Base-by-base conservation (phyloP, 1,140 invertebrate genomes). In the Drosophila azteca region DNA sequence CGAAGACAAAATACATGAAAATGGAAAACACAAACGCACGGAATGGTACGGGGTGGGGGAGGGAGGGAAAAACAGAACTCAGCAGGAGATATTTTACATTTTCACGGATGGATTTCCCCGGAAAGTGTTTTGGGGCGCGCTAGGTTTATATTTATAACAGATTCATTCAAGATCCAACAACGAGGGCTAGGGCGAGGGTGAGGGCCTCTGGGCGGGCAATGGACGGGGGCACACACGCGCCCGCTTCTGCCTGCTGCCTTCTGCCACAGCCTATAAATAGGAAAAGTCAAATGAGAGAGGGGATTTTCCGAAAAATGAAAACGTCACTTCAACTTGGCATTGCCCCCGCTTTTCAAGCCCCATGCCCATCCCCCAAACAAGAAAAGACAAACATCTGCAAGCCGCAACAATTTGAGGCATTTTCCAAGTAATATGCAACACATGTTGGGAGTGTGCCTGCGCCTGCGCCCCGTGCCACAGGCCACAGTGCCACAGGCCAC, bases 361-460 rank as follows among this genome's bases (percentile, higher is more conserved):
- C 64, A 49, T 49, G 29, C 15, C 22, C 3, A 31, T 31, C 7
- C 3, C 17, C 5, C 24, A 5, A 26, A 26, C 24, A 5, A 26
- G 5, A 26, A 4, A 26, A 55, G 5, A 26, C 24, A 26, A 55
- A 64, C 69, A 74, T 74, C 35, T 74, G 70, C 70, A 58, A 31
- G 63, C 64, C 72, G 52, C 58, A 70, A 64, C 73, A 55, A 77
- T 77, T 77, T 52, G 31, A 54, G 41, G 73, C 75, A 77, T 77
- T 77, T 77, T 77, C 75, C 75, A 77, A 77, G 75, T 77, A 77
- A 77, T 77, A 77, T 77, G 75, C 75, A 77, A 77, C 75, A 77
- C 75, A 77, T 77, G 75, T 77, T 75, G 41, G 54, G 22, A 54
- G 31, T 29, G 41, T 54, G 66, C 53, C 59, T 45, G 69, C n/a